phyloP scores from a whole-genome alignment of 1,140 invertebrate genomes.

The Tetragonula clypearis region DNA sequence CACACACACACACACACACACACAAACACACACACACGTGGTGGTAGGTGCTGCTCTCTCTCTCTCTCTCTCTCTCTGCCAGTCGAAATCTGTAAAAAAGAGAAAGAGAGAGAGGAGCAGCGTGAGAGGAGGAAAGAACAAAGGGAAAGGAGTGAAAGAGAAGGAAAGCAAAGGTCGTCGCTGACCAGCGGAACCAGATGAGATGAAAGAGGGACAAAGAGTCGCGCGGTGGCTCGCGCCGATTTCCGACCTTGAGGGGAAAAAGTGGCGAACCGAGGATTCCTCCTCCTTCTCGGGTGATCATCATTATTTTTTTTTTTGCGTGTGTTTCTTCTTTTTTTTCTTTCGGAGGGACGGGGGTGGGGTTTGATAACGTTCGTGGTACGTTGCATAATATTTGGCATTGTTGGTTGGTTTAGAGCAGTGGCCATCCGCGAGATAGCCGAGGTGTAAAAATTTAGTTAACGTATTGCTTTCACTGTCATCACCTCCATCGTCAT shows the following conservation, averaged over 20 bases:
- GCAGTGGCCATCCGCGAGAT: too few species aligned
- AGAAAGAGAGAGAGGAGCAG: background rate
- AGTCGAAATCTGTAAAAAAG: conserved; percentile 40
- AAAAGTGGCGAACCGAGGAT: conserved; percentile 52
- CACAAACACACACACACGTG: too few species aligned
- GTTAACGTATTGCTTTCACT: too few species aligned
- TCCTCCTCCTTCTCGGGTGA: conserved; percentile 3
- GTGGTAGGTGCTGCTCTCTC: too few species aligned
- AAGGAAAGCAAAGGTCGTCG: conserved; percentile 32
- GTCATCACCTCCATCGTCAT: too few species aligned
- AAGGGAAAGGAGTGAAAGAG: conserved; percentile 22
- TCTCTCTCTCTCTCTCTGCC: too few species aligned
- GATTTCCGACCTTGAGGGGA: conserved; percentile 58
- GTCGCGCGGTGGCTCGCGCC: background rate
- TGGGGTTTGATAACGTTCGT: background rate
- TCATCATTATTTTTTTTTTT: background rate
- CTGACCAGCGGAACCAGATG: background rate
- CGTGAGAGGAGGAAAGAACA: background rate
- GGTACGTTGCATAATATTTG: background rate
- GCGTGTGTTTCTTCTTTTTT: conserved; percentile 5
- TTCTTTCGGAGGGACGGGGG: fast-evolving
- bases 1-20: too few species aligned
- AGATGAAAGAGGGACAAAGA: background rate
- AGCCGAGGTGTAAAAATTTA: too few species aligned
- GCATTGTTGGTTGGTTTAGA: too few species aligned